These are phyloP conservation scores for Apodemus sylvaticus DNA, from an alignment of 2,113 vertebrate genomes.

Conservation along the genomic window DNA sequence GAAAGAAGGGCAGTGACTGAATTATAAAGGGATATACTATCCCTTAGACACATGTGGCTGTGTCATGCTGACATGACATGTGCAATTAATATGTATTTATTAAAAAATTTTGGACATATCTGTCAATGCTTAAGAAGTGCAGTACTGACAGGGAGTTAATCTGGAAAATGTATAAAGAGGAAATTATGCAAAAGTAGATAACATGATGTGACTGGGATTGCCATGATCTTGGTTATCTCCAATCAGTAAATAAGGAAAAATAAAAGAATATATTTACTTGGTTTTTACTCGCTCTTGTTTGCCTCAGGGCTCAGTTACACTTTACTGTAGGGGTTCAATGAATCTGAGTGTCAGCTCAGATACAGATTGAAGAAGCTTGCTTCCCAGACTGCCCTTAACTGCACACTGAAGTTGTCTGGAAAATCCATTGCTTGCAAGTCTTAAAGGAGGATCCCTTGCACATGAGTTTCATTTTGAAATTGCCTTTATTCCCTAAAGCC, in stretches of 20 bases:
- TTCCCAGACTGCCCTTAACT: neutral
- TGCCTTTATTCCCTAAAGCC: neutral
- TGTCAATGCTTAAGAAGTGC: neutral
- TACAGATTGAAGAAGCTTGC: neutral
- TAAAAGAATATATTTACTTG: neutral
- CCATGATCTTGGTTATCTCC: neutral
- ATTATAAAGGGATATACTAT: neutral
- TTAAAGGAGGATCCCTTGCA: neutral
- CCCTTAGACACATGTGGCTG: neutral
- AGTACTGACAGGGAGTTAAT: neutral
- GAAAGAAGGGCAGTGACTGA: neutral
- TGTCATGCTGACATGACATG: neutral
- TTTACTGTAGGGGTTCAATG: neutral
- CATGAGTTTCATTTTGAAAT: neutral
- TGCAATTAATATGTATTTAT: neutral
- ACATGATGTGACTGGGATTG: neutral
- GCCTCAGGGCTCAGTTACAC: neutral
- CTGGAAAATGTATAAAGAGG: conserved; percentile 17
- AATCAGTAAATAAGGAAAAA: neutral
- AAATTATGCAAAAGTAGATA: neutral
- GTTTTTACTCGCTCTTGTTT: neutral
- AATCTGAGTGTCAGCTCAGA: neutral
- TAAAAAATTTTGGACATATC: neutral
- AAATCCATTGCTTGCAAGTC: neutral
- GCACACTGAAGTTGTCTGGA: neutral